Conservation (phyloP, 2,797 vertebrate genomes). For the Natrix natrix region DNA sequence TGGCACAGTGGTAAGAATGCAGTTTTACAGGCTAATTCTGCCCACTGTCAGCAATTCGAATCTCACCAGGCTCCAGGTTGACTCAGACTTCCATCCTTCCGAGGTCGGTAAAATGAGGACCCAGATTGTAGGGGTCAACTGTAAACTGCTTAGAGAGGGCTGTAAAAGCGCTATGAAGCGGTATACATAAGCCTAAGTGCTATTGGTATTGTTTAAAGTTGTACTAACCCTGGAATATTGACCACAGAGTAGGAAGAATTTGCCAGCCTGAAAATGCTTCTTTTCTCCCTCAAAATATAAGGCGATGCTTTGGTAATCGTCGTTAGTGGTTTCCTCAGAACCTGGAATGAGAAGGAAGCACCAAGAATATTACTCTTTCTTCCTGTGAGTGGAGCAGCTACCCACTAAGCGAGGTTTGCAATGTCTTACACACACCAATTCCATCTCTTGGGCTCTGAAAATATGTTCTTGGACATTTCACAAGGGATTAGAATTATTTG, state of each 20-base stretch:
- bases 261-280: slow-evolving; percentile 92
- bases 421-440: background rate
- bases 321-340: slow-evolving; percentile 81
- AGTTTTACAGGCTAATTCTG: too few relatives aligned
- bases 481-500: background rate
- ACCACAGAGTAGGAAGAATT: slow-evolving; percentile 92
- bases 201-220: background rate
- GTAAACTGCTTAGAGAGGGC: background rate
- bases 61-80: too few relatives aligned
- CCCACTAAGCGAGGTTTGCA: background rate
- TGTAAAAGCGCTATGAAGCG: background rate
- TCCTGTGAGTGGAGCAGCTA: background rate
- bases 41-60: too few relatives aligned
- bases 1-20: too few relatives aligned
- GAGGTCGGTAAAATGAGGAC: too few relatives aligned
- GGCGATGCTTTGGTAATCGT: slow-evolving; percentile 97
- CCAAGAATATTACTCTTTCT: background rate
- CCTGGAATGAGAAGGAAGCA: slow-evolving; percentile 70
- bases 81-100: background rate
- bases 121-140: background rate
- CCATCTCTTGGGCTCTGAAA: background rate
- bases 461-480: background rate
- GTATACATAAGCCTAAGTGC: background rate
- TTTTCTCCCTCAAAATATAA: slow-evolving; percentile 96
- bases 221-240: slow-evolving; percentile 88